A percentile compares a stretch with the other conserved stretches of the same genome.
Conservation (phyloP, 2,888 invertebrate species). For the Trisateles emortualis region DNA sequence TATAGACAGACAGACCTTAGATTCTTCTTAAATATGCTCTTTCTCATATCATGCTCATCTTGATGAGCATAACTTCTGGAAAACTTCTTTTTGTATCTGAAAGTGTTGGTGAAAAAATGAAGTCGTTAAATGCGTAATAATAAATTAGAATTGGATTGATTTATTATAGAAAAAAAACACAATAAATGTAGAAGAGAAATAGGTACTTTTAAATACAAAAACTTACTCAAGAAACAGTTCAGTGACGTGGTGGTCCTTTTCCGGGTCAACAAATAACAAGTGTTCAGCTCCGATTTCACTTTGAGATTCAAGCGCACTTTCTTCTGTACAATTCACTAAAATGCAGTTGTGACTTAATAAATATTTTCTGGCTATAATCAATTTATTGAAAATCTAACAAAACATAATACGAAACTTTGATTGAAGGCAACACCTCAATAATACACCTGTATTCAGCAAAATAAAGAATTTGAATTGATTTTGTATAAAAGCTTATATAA, state of each 20-base stretch:
- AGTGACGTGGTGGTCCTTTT: slow-evolving; percentile 62
- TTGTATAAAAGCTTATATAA: too few species aligned
- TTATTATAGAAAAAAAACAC: too few species aligned
- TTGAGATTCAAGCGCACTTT: background rate
- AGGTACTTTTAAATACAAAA: background rate
- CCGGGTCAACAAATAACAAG: slow-evolving; percentile 51
- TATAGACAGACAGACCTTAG: slow-evolving; percentile 29
- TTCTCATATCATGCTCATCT: slow-evolving; percentile 31
- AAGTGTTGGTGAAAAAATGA: background rate
- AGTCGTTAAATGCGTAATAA: too few species aligned
- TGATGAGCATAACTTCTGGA: slow-evolving; percentile 26
- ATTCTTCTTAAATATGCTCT: slow-evolving; percentile 30
- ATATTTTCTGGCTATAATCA: background rate
- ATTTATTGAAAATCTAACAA: too few species aligned
- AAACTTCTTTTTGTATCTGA: slow-evolving; percentile 30
- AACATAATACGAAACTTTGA: too few species aligned
- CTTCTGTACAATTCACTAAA: slow-evolving; percentile 2
- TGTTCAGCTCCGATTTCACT: slow-evolving; percentile 33
- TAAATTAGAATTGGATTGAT: too few species aligned
- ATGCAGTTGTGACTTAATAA: background rate
- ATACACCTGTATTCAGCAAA: too few species aligned
- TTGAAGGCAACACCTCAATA: too few species aligned
- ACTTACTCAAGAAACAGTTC: slow-evolving; percentile 62
- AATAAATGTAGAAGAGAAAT: too few species aligned
- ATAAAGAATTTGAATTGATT: too few species aligned